phyloP scores from a whole-genome alignment of 2,797 vertebrate genomes.

The Sebastes goodei region DNA sequence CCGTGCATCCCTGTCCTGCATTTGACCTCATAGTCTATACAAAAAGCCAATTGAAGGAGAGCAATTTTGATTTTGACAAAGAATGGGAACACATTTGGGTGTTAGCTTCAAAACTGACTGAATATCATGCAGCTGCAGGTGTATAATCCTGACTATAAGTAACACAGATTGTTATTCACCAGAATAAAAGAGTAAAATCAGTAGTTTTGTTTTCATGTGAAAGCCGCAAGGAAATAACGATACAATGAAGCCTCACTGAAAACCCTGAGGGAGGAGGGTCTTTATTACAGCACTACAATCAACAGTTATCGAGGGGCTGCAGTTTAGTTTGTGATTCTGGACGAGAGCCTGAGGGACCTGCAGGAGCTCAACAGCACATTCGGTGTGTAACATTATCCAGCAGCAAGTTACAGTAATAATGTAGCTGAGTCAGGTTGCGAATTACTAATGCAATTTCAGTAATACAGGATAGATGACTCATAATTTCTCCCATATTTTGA shows the following conservation, averaged over 20 bases:
- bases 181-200: not conserved
- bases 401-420: constrained; percentile 28
- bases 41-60: not conserved
- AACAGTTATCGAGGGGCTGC: not conserved
- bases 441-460: constrained; percentile 30
- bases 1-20: constrained; percentile 14
- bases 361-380: not conserved
- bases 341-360: not conserved
- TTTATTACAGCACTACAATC: constrained; percentile 5
- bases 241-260: not conserved
- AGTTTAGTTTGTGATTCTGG: not conserved
- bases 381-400: constrained; percentile 18
- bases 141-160: not conserved
- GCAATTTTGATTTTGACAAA: not conserved
- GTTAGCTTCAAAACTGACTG: not conserved
- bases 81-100: not conserved
- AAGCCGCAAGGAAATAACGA: not conserved
- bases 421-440: constrained; percentile 21
- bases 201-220: not conserved
- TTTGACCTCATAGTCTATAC: constrained; percentile 39
- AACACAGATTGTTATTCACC: not conserved
- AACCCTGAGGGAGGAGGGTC: not conserved
- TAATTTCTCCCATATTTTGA: constrained; percentile 14
- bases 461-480: constrained; percentile 25
- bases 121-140: not conserved